Percentiles rank a stretch among this genome's conserved stretches.
phyloP scores from a whole-genome alignment of 2,888 invertebrate species.

The Eristalinus aeneus region DNA sequence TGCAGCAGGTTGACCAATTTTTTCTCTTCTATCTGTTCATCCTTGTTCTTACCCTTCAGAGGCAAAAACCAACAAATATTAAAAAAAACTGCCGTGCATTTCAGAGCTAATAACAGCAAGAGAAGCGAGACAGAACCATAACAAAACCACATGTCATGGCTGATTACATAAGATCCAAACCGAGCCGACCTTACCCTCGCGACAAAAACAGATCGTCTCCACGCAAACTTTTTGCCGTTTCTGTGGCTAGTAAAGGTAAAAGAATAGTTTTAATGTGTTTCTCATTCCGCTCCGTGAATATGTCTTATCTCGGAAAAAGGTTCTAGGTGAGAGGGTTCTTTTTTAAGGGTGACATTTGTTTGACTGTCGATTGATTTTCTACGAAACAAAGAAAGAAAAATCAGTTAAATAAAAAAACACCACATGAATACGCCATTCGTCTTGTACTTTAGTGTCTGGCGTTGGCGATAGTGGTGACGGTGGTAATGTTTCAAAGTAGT shows the following conservation, averaged over 20 bases:
- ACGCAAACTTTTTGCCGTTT: not conserved
- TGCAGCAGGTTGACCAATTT: conserved; percentile 52
- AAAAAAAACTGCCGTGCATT: not conserved
- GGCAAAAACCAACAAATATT: not conserved
- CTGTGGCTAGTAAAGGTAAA: not conserved
- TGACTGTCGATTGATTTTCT: conserved; percentile 50
- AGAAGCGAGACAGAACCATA: conserved; percentile 2
- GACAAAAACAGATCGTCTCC: not conserved
- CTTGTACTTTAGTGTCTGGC: not conserved
- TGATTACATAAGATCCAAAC: conserved; percentile 50
- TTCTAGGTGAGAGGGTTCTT: conserved; percentile 33
- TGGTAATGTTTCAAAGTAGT: no score
- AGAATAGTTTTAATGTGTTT: not conserved
- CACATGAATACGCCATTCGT: not conserved
- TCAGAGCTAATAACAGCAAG: conserved; percentile 22
- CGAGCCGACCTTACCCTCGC: not conserved
- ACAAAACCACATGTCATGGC: conserved; percentile 40
- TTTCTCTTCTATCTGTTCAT: not conserved
- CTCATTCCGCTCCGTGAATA: conserved; percentile 28
- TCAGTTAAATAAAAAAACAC: not conserved
- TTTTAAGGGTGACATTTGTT: conserved; percentile 44
- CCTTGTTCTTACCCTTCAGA: conserved; percentile 1
- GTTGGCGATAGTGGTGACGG: not conserved
- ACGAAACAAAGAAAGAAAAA: not conserved
- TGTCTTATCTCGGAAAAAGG: conserved; percentile 39